Base-by-base conservation (phyloP, 2,888 invertebrate species). In the Odiellus spinosus region DNA sequence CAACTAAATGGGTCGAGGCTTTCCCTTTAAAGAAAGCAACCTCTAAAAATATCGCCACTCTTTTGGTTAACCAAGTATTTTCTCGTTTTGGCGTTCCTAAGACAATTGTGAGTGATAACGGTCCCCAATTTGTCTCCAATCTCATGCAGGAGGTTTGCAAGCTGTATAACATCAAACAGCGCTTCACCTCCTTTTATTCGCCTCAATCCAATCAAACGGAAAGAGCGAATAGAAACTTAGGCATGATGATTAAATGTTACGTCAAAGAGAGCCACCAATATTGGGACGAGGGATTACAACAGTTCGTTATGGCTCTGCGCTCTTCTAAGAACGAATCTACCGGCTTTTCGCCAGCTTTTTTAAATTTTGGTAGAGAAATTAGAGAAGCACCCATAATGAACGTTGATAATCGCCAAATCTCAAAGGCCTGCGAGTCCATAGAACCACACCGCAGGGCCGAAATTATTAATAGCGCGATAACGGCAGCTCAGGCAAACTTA, bases 141-240 rank as follows among this genome's bases (percentile, higher is more conserved):
- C 11, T 48, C 4, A 45, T 36, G 42, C 17, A 35, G 20, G 20
- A 35, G 18, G 14, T 19, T 10, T 21, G 2, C 6, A 35, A 8
- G 15, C 11, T 21, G 2, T 15, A 44, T 11, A 40, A 44, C 10
- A 40, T 45, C 20, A 14, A 26, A 10, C 19, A 49, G 18, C 11
- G 11, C n/a, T 35, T 20, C n/a, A 40, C 32, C 4, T 39, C 49
- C 5, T 18, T 40, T 4, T 52, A 50, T 14, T 39, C 43, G 21
- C 50, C 44, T 1, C 41, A 48, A 19, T 44, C 42, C 11, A 50
- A 52, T 14, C 52, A 45, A 4, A 43, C 48, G 1, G 48, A 51
- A 14, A 2, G 42, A 2, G 44, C 45, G 21, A 45, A 51, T 17
- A 34, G 43, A 1, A 44, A 42, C 18, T 39, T 46, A 8, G 48